Evolutionary conservation across 2,888 invertebrate species (phyloP).

Genomic region (Polydrusus tereticollis): DNA sequence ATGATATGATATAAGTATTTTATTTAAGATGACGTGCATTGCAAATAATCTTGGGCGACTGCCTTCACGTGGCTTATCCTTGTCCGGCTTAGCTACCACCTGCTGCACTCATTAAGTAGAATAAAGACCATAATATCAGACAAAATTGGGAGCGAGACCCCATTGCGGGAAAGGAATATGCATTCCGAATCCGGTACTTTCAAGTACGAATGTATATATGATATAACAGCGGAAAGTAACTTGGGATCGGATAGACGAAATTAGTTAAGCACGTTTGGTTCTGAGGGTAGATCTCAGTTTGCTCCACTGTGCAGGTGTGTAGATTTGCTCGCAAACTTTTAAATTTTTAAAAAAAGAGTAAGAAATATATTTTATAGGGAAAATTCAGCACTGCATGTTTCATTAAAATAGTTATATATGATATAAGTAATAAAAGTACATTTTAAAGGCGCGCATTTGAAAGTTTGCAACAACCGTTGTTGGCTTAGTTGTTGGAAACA

Average conservation of each 20-base stretch:
- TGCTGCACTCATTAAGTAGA: conserved; percentile 42
- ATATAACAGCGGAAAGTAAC: neutral
- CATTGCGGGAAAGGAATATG: conserved; percentile 34
- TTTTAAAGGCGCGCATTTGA: no score
- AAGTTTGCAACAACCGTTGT: no score
- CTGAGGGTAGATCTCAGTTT: no score
- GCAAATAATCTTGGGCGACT: neutral
- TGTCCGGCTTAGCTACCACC: conserved; percentile 35
- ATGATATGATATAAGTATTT: no score
- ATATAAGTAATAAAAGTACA: no score
- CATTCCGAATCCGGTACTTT: conserved; percentile 8
- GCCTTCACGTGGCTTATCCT: conserved; percentile 1
- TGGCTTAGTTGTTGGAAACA: no score
- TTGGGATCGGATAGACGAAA: neutral
- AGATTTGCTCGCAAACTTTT: no score
- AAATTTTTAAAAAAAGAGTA: no score
- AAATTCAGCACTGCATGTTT: no score
- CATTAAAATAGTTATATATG: no score
- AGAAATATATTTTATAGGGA: no score
- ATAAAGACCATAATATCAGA: conserved; percentile 37
- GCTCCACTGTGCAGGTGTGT: no score
- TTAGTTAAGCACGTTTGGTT: neutral
- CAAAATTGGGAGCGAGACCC: conserved; percentile 32
- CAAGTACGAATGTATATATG: neutral
- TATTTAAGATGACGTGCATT: neutral